Evolutionary conservation across 2,113 vertebrate genomes (phyloP).

Genomic region (Anhinga anhinga): DNA sequence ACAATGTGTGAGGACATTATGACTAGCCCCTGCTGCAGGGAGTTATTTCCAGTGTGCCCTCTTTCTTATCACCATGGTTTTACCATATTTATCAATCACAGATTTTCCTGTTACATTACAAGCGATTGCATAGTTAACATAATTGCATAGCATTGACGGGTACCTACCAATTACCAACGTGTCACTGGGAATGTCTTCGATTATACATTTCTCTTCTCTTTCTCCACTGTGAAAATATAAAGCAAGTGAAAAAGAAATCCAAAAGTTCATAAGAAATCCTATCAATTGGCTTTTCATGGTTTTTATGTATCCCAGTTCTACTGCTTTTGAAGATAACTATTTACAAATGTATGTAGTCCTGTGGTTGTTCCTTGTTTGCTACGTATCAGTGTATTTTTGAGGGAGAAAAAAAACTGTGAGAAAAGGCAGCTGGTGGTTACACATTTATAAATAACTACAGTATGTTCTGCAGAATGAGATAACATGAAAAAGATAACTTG

Average conservation of each 20-base stretch:
- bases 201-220: conserved; percentile 88
- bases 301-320: background rate
- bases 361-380: background rate
- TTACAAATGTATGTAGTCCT: background rate
- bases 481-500: conserved; percentile 1
- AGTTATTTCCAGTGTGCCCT: background rate
- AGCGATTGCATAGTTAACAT: background rate
- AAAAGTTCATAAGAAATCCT: conserved; percentile 58
- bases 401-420: conserved; percentile 37
- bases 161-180: conserved; percentile 83
- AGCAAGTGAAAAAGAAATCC: conserved; percentile 69
- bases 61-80: background rate
- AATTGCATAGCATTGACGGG: background rate
- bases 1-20: background rate
- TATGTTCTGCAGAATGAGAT: conserved; percentile 22
- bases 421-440: conserved; percentile 60
- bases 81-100: background rate
- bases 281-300: conserved; percentile 38
- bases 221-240: conserved; percentile 90
- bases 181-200: conserved; percentile 87
- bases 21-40: background rate
- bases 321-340: background rate
- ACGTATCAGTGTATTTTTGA: background rate
- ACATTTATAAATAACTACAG: conserved; percentile 1
- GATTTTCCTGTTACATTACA: background rate